Evolutionary conservation across 2,113 vertebrate species (phyloP).

Genomic region (Macroglossus sobrinus): DNA sequence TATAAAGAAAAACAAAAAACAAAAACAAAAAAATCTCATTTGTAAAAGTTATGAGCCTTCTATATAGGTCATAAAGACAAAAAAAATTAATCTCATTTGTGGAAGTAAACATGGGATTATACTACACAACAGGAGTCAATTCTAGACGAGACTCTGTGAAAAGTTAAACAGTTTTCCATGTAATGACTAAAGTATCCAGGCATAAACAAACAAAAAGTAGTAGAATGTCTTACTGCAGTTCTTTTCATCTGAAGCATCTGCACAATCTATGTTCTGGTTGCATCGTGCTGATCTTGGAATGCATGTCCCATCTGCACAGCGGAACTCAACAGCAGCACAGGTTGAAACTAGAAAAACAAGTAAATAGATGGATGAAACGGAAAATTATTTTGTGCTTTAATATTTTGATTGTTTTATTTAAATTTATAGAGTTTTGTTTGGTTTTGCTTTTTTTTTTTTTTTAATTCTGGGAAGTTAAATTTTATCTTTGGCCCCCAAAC

Average conservation of each 20-base stretch:
- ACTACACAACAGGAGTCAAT: slow-evolving; percentile 41
- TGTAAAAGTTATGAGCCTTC: slow-evolving; percentile 22
- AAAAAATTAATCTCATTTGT: not conserved
- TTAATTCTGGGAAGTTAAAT: not conserved
- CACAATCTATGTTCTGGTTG: slow-evolving; percentile 96
- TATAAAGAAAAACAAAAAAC: slow-evolving; percentile 70
- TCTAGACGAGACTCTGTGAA: slow-evolving; percentile 9
- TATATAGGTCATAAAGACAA: slow-evolving; percentile 8
- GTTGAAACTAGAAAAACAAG: slow-evolving; percentile 83
- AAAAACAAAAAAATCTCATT: slow-evolving; percentile 57
- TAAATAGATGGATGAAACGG: not conserved
- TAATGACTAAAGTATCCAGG: not conserved
- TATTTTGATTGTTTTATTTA: not conserved
- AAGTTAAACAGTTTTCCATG: not conserved
- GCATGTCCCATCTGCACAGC: slow-evolving; percentile 92
- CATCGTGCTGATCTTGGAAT: slow-evolving; percentile 91
- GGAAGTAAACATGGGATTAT: slow-evolving; percentile 57
- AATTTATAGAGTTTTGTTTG: not conserved
- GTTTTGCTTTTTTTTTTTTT: not conserved
- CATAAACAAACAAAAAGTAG: slow-evolving; percentile 16
- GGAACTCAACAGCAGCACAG: slow-evolving; percentile 90
- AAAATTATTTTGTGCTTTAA: not conserved
- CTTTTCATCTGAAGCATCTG: slow-evolving; percentile 96
- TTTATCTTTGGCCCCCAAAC: not conserved
- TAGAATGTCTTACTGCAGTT: slow-evolving; percentile 90